phyloP scores from a whole-genome alignment of 2,888 invertebrate genomes.

The Caenorhabditis panamensis region DNA sequence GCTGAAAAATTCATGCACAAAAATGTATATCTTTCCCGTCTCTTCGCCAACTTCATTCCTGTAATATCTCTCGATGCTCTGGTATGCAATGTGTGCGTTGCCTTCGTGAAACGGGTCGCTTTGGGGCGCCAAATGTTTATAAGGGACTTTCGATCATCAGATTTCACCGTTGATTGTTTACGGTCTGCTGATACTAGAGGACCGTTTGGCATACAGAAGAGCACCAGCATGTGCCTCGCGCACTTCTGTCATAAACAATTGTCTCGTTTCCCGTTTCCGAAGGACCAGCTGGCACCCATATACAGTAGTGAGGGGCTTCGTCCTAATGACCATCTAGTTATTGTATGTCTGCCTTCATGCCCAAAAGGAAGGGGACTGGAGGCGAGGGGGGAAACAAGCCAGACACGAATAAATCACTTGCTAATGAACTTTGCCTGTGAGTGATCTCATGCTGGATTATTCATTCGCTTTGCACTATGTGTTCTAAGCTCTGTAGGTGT shows the following conservation, averaged over 20 bases:
- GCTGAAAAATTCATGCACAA: constrained; percentile 61
- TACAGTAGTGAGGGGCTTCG: constrained; percentile 44
- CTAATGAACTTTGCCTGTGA: constrained; percentile 36
- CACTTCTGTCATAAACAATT: constrained; percentile 58
- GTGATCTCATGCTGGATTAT: constrained; percentile 33
- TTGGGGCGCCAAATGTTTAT: constrained; percentile 41
- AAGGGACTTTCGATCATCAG: constrained; percentile 30
- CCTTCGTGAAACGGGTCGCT: neutral
- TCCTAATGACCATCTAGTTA: constrained; percentile 51
- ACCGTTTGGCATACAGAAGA: constrained; percentile 44
- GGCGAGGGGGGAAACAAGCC: constrained; percentile 2
- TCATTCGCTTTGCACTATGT: constrained; percentile 46
- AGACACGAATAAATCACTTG: constrained; percentile 24
- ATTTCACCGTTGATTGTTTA: constrained; percentile 53
- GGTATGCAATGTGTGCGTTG: too few relatives aligned
- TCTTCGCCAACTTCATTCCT: constrained; percentile 19
- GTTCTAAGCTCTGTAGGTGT: constrained; percentile 1
- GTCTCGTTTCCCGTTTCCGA: constrained; percentile 28
- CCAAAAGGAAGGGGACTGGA: neutral
- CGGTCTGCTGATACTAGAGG: constrained; percentile 35
- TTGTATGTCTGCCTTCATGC: constrained; percentile 12
- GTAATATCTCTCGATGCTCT: too few relatives aligned
- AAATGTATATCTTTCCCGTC: constrained; percentile 52
- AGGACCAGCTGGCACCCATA: constrained; percentile 48
- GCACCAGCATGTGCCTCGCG: constrained; percentile 46